These are phyloP conservation scores for Oophaga sylvatica DNA, from an alignment of 2,797 vertebrate genomes.

Conservation along the genomic window DNA sequence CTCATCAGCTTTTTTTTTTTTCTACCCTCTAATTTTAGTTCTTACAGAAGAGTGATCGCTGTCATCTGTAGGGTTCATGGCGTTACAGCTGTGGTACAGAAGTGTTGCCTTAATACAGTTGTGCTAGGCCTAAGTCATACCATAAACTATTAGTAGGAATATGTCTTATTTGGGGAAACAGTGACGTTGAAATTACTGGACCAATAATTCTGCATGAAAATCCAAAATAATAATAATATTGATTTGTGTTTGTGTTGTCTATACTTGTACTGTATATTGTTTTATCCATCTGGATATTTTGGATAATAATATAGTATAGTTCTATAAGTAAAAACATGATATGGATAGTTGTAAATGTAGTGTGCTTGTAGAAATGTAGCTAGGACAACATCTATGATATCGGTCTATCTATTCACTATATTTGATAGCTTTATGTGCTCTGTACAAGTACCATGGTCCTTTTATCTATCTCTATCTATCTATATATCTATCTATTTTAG, in stretches of 20 bases:
- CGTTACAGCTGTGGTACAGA: not conserved
- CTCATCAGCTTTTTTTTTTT: not conserved
- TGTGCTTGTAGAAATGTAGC: not conserved
- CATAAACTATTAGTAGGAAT: not conserved
- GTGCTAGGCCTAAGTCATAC: not conserved
- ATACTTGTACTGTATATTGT: not conserved
- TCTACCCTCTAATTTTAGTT: not conserved
- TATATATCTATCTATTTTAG: too few species aligned
- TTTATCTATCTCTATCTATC: not conserved
- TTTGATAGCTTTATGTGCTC: not conserved
- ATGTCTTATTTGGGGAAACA: not conserved
- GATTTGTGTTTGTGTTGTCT: not conserved
- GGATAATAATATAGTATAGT: not conserved
- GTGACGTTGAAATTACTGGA: not conserved
- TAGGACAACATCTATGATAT: too few species aligned
- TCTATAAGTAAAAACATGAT: not conserved
- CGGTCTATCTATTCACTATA: not conserved
- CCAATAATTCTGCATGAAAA: not conserved
- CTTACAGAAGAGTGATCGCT: not conserved
- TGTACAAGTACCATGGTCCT: too few species aligned
- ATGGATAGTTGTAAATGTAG: not conserved
- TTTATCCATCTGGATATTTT: not conserved
- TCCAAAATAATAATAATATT: not conserved
- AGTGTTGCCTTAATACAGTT: not conserved
- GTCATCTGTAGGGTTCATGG: not conserved